Evolutionary conservation across 2,797 vertebrate species (phyloP), one percentile per base, ranked within the genome.

Genomic region (Botia almorhae): DNA sequence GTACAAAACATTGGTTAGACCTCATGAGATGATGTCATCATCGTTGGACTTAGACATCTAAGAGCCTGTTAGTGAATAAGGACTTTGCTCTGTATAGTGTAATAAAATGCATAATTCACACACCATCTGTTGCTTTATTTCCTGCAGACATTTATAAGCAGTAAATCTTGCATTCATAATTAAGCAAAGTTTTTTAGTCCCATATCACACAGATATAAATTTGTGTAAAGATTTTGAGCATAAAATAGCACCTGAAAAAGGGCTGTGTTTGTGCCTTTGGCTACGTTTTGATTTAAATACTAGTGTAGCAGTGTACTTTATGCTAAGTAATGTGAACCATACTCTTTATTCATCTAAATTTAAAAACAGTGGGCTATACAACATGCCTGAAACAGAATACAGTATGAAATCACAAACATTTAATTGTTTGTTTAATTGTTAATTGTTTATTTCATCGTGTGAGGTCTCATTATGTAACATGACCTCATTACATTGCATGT

Each of bases 81-180:
- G 58, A 29, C 61, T 78, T 61, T 70, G 43, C 76, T 71, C 56
- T 43, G 26, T 72, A 73, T 80, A 71, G 69, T 71, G 69, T 19
- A 67, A 65, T 14, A 10, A 26, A 6, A 53, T 81, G 72, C 65
- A 76, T 81, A 76, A 75, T 69, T 81, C 48, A 81, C 55, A 11
- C 19, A 8, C 55, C 55, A 53, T 69, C 80, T 76, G 72, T 70
- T 53, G 46, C 26, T 39, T 39, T 63, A 75, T 80, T 55, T 67
- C 36, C 29, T 63, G 46, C 48, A 33, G 67, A 69, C 36, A 61
- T 69, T 60, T 74, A 29, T 26, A 19, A 72, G 46, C 48, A 17
- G 33, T 21, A 19, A n/a, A 51, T 69, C 13, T 33, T 60, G 36
- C 14, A 21, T 67, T 80, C 36, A 50, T 68, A 55, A 58, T 73